A percentile compares a stretch with the other conserved stretches of the same genome.
Conservation (phyloP, 37 sponge, comb jelly and placozoan genomes). For the Cliona cf. orientalis region DNA sequence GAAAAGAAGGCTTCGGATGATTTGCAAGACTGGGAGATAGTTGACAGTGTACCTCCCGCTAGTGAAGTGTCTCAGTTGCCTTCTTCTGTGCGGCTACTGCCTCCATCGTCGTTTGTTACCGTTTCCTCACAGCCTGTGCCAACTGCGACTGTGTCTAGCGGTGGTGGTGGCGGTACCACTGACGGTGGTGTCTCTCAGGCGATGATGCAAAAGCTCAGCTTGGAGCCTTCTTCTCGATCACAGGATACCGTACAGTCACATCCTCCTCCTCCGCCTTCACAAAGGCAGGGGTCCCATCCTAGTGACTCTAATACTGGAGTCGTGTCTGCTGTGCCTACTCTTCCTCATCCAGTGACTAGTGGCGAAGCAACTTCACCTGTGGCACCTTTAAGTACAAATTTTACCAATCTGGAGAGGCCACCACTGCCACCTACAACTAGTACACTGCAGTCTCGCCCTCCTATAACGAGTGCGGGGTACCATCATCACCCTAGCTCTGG, state of each 20-base stretch:
- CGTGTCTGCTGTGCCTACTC: neutral
- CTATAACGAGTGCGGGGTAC: too few species aligned
- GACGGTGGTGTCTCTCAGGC: too few species aligned
- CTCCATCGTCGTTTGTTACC: neutral
- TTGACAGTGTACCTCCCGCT: neutral
- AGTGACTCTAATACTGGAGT: neutral
- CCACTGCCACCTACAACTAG: too few species aligned
- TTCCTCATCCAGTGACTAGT: neutral
- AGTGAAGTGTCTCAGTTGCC: too few species aligned
- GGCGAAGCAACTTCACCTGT: neutral
- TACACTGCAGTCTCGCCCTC: too few species aligned
- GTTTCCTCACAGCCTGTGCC: neutral
- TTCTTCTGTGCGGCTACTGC: neutral
- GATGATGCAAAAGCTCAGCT: too few species aligned
- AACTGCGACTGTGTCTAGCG: too few species aligned
- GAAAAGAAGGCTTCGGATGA: neutral
- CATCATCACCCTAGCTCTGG: too few species aligned
- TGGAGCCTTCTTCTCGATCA: too few species aligned
- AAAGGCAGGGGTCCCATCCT: neutral
- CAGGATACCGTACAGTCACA: neutral
- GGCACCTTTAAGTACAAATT: too few species aligned
- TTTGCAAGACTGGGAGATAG: constrained; percentile 1
- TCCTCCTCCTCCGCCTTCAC: neutral
- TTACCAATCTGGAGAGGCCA: too few species aligned
- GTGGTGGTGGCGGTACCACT: too few species aligned